These are phyloP conservation scores for Tinamus major DNA, from an alignment of 2,797 vertebrate species.

Conservation along the genomic window DNA sequence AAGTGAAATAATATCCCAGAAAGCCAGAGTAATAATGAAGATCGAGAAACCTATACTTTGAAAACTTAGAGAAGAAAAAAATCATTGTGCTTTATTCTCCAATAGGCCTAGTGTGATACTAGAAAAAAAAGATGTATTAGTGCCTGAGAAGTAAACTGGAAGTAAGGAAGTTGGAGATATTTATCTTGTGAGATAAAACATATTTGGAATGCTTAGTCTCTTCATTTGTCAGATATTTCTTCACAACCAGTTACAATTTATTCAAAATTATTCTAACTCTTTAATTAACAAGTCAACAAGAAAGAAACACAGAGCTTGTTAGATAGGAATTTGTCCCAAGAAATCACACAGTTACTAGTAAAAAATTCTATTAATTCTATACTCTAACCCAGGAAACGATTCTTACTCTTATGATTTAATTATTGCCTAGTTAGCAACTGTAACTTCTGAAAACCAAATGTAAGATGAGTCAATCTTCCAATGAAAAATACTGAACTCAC, in stretches of 20 bases:
- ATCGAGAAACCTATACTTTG: background rate
- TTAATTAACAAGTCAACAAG: background rate
- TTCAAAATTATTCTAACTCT: background rate
- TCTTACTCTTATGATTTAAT: background rate
- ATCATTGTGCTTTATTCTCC: background rate
- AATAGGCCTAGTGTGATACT: background rate
- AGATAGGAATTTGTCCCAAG: background rate
- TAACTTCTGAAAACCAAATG: background rate
- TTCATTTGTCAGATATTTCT: background rate
- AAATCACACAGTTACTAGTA: background rate
- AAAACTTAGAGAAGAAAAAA: background rate
- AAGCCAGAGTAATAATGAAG: background rate
- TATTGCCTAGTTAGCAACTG: background rate
- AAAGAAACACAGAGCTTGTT: background rate
- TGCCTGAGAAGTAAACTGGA: background rate
- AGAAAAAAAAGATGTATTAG: background rate
- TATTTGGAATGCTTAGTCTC: background rate
- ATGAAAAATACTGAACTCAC: background rate
- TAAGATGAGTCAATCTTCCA: background rate
- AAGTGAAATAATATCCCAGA: background rate
- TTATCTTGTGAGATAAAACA: background rate
- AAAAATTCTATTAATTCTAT: background rate
- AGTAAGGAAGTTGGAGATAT: background rate
- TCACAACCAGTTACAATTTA: background rate
- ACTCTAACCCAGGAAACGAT: background rate